Conservation (phyloP, 2,113 vertebrate species). For the Pedetes capensis region DNA sequence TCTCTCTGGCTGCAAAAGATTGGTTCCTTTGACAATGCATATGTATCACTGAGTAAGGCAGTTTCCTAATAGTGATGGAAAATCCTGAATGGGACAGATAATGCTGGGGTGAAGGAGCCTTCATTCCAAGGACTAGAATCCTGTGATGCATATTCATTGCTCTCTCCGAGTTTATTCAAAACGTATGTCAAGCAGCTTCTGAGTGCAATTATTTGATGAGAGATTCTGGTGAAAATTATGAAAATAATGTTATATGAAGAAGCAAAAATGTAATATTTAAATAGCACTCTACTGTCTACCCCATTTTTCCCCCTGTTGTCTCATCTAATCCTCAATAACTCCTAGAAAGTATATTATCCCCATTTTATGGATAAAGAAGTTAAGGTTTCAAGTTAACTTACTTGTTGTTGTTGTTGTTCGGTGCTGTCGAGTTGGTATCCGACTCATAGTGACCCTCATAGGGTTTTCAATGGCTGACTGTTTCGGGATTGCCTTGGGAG, state of each 20-base stretch:
- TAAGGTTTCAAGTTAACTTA: neutral
- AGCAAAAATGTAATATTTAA: conserved; percentile 28
- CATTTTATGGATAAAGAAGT: conserved; percentile 15
- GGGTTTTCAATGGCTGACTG: too few species aligned
- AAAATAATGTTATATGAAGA: neutral
- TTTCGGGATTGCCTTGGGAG: too few species aligned
- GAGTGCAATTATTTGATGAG: neutral
- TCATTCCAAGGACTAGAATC: neutral
- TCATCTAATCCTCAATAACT: neutral
- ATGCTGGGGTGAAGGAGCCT: neutral
- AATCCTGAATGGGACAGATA: neutral
- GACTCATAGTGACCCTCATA: too few species aligned
- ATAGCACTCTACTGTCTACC: neutral
- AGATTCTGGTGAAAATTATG: neutral
- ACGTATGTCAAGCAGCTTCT: neutral
- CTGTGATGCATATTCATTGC: neutral
- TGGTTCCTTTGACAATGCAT: neutral
- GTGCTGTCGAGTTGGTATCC: too few species aligned
- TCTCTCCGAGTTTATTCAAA: neutral
- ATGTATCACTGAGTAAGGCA: neutral
- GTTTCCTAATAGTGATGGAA: neutral
- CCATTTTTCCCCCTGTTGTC: neutral
- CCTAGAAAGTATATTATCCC: neutral
- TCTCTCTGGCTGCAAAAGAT: neutral
- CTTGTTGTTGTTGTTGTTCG: too few species aligned